Evolutionary conservation across 2,113 vertebrate species (phyloP), one percentile per base, ranked within the genome.

Genomic region (Pachyramphus minor): DNA sequence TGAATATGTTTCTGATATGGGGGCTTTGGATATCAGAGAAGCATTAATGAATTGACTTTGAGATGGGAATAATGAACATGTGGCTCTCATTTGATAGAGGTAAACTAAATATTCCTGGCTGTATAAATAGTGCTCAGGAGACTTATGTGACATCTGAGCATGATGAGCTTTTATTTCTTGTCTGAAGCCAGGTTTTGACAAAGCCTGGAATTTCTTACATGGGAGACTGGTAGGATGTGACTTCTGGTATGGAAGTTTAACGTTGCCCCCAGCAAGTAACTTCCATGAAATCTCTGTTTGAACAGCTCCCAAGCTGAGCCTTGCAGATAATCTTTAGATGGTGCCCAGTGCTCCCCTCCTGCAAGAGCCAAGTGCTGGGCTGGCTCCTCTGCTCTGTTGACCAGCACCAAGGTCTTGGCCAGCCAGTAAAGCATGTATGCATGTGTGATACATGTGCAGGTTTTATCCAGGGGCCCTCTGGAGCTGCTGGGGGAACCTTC

Each of bases 361-460:
- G 2, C n/a, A 22, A 13, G 11, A 24, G 59, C 39, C 14, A 0
- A 1, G n/a, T 35, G 30, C 41, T 27, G 37, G 24, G 8, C 47
- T 53, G 68, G 12, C n/a, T 91, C 41, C 35, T 47, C 8, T 47
- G n/a, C 19, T 41, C 15, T 35, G 27, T 3, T 3, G 9, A 14
- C 17, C 50, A 64, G 22, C 18, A 12, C 21, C 6, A 31, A 41
- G 47, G 9, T 69, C 41, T 39, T 33, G 50, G 41, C 50, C 31
- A 60, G 37, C 21, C 49, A 10, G 20, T 1, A 2, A 2, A n/a
- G 21, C 33, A 30, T 6, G 0, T 16, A 0, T 14, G 10, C 7
- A 5, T 4, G 33, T 11, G 0, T 49, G 28, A 44, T 37, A 30
- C 8, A 1, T 3, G 12, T 6, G 21, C 13, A 11, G 11, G 0